Percentiles rank a stretch among this genome's conserved stretches.
Conservation (phyloP, 2,797 vertebrate genomes). For the Anisognathus igniventris region DNA sequence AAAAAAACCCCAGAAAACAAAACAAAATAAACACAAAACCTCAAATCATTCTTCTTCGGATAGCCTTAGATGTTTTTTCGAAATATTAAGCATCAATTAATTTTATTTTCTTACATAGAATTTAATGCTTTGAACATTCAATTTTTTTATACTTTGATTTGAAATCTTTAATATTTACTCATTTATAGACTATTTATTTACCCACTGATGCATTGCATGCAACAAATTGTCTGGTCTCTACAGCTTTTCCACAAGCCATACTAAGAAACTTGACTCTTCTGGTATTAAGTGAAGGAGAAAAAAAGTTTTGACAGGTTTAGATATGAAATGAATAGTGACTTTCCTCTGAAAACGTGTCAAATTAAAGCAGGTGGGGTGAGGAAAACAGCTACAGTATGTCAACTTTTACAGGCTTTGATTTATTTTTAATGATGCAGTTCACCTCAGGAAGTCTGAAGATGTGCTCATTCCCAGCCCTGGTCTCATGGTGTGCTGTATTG, state of each 20-base stretch:
- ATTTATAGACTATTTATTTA: neutral
- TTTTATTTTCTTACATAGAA: neutral
- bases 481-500: constrained; percentile 38
- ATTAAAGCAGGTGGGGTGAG: constrained; percentile 53
- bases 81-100: neutral
- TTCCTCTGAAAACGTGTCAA: constrained; percentile 40
- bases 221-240: neutral
- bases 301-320: constrained; percentile 38
- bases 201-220: neutral
- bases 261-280: neutral
- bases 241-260: neutral
- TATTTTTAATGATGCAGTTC: constrained; percentile 66
- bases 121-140: neutral
- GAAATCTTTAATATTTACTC: neutral
- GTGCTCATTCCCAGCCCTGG: neutral
- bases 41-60: neutral
- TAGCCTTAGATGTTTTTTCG: neutral
- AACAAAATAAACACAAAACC: neutral
- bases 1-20: neutral
- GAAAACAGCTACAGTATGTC: constrained; percentile 53
- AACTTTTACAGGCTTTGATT: constrained; percentile 62
- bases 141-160: neutral
- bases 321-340: constrained; percentile 19
- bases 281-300: neutral
- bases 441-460: constrained; percentile 50